phyloP scores from a whole-genome alignment of 2,797 vertebrate species.

The Nyctibius grandis region DNA sequence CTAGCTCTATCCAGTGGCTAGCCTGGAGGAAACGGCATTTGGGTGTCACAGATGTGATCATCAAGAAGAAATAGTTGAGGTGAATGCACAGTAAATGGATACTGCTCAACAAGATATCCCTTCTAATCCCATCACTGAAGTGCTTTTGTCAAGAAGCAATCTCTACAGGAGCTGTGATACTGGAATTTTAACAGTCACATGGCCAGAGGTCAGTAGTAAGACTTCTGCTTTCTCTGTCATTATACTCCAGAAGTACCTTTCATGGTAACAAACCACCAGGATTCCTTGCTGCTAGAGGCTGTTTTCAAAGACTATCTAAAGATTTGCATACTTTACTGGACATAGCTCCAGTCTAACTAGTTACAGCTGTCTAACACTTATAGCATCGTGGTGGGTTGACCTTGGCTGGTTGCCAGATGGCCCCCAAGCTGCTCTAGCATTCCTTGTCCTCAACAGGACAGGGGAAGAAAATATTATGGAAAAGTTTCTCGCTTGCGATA shows the following conservation, averaged over 20 bases:
- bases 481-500: not conserved
- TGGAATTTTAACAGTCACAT: not conserved
- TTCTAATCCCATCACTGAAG: not conserved
- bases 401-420: not conserved
- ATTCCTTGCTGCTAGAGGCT: not conserved
- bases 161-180: not conserved
- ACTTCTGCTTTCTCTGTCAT: not conserved
- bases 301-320: not conserved
- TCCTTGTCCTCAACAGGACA: not conserved
- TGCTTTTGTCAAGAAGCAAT: not conserved
- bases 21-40: not conserved
- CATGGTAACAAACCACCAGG: not conserved
- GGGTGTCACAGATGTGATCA: not conserved
- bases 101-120: not conserved
- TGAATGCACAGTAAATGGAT: not conserved
- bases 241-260: not conserved
- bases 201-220: not conserved
- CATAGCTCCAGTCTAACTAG: not conserved
- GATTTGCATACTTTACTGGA: not conserved
- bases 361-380: not conserved
- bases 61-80: not conserved
- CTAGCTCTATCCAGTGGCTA: not conserved
- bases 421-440: not conserved
- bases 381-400: not conserved
- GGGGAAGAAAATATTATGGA: not conserved